Percentiles rank a stretch among this genome's conserved stretches.
Evolutionary conservation across 2,888 invertebrate genomes (phyloP).

Genomic region (Heliconius hortense): DNA sequence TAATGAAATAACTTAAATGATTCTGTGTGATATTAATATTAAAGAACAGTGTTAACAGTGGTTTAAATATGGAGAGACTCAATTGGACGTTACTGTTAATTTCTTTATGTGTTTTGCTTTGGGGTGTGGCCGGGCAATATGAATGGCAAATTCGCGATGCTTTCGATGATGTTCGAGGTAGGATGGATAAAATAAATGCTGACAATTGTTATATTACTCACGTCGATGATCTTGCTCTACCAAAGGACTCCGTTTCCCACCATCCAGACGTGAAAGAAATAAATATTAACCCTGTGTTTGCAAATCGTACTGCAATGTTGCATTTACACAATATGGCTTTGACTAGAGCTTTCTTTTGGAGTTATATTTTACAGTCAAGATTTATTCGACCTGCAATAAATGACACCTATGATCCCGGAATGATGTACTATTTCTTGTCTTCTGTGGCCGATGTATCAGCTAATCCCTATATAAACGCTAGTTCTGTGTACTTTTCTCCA

Average conservation of each 20-base stretch:
- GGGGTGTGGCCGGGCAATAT: slow-evolving; percentile 91
- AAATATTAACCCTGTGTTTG: slow-evolving; percentile 96
- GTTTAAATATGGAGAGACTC: slow-evolving; percentile 62
- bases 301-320: slow-evolving; percentile 95
- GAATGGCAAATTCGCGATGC: slow-evolving; percentile 96
- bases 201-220: slow-evolving; percentile 96
- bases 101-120: slow-evolving; percentile 69
- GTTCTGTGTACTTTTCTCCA: slow-evolving; percentile 96
- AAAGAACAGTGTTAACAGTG: slow-evolving; percentile 34
- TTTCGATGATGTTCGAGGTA: slow-evolving; percentile 93
- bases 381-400: slow-evolving; percentile 95
- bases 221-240: slow-evolving; percentile 90
- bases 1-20: slow-evolving; percentile 21
- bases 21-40: slow-evolving; percentile 8
- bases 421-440: slow-evolving; percentile 98
- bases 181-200: slow-evolving; percentile 90
- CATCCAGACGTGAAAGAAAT: slow-evolving; percentile 96
- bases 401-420: slow-evolving; percentile 97
- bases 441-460: slow-evolving; percentile 97
- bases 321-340: slow-evolving; percentile 98
- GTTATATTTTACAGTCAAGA: slow-evolving; percentile 94
- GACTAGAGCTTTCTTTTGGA: slow-evolving; percentile 97
- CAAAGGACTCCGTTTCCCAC: slow-evolving; percentile 93
- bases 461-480: slow-evolving; percentile 95
- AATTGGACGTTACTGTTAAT: slow-evolving; percentile 61